A percentile compares a stretch with the other conserved stretches of the same genome.
Evolutionary conservation across 2,888 invertebrate species (phyloP).

Genomic region (Erpobdella octoculata): DNA sequence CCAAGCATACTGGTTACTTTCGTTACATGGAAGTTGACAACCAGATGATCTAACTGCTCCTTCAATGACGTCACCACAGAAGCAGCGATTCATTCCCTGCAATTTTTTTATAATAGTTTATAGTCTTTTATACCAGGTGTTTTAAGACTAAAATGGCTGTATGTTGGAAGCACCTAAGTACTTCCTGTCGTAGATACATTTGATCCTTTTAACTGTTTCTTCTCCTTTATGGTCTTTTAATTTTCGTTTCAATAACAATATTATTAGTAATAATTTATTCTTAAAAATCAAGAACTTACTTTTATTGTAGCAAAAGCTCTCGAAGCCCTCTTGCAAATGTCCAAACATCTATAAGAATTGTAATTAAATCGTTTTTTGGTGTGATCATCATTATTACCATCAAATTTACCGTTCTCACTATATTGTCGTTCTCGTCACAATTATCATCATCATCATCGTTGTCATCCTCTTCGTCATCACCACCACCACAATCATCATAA

Average conservation of each 20-base stretch:
- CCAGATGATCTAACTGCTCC: neutral
- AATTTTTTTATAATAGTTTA: constrained; percentile 5
- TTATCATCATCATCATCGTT: too few species aligned
- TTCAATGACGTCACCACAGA: neutral
- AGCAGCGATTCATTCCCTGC: neutral
- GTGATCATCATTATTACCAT: too few species aligned
- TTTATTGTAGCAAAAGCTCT: neutral
- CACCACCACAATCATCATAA: too few species aligned
- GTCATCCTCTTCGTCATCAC: too few species aligned
- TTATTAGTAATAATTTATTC: neutral
- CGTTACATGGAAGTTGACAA: neutral
- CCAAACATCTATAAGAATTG: neutral
- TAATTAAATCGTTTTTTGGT: too few species aligned
- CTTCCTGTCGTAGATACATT: too few species aligned
- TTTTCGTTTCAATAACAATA: neutral
- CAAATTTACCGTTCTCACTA: too few species aligned
- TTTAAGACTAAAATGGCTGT: too few species aligned
- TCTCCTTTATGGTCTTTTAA: neutral
- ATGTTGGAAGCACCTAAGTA: too few species aligned
- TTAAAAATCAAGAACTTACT: neutral
- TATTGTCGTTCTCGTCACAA: too few species aligned
- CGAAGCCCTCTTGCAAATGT: neutral
- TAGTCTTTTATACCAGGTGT: too few species aligned
- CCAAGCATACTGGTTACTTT: neutral
- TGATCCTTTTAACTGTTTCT: too few species aligned